These are phyloP conservation scores for Chrysopilus asiliformis DNA, from an alignment of 2,888 invertebrate species.

Conservation along the genomic window DNA sequence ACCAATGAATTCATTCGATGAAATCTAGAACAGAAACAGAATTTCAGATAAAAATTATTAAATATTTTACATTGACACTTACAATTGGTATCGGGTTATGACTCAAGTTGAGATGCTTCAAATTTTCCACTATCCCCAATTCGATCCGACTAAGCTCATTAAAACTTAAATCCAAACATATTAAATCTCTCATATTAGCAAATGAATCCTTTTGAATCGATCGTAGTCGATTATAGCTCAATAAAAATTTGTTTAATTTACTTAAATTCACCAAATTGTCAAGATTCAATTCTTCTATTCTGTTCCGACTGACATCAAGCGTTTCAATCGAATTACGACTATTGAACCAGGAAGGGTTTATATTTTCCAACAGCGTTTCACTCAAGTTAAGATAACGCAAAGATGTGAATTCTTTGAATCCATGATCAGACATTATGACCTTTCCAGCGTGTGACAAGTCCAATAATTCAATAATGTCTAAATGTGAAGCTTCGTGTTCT, in stretches of 20 bases:
- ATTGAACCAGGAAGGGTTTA: constrained; percentile 20
- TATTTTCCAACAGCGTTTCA: constrained; percentile 17
- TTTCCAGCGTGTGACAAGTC: constrained; percentile 24
- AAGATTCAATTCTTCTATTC: constrained; percentile 18
- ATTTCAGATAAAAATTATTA: not conserved
- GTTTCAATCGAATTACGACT: constrained; percentile 17
- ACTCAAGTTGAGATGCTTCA: constrained; percentile 21
- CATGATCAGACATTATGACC: constrained; percentile 19
- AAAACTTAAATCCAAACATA: constrained; percentile 22
- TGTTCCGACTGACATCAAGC: constrained; percentile 28
- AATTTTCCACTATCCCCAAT: constrained; percentile 18
- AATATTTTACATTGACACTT: constrained; percentile 2
- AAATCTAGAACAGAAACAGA: constrained; percentile 17
- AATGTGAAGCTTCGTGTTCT: no score
- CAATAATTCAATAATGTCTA: constrained; percentile 16
- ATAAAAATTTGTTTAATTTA: constrained; percentile 22
- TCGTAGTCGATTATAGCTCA: constrained; percentile 24
- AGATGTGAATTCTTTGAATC: constrained; percentile 21
- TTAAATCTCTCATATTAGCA: constrained; percentile 18
- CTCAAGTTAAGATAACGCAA: constrained; percentile 26
- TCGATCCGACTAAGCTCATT: constrained; percentile 21
- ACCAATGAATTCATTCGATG: constrained; percentile 18
- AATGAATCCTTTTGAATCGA: constrained; percentile 19
- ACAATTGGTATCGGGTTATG: constrained; percentile 21
- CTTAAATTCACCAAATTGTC: constrained; percentile 18